Conservation (phyloP, 2,888 invertebrate genomes). For the Pammene aurita region DNA sequence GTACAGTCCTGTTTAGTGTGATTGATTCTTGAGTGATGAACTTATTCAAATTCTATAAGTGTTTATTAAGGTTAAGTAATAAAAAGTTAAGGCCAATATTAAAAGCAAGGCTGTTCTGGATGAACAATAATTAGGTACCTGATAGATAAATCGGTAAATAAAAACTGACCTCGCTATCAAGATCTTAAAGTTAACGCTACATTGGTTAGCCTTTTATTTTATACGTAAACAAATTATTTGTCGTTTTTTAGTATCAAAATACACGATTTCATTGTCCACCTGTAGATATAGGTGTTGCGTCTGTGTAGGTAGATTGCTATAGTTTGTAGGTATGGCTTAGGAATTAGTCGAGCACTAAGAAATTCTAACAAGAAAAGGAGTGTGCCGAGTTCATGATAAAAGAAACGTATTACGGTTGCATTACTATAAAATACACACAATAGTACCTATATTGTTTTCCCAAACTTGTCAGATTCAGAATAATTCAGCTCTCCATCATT, state of each 20-base stretch:
- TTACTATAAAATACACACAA: too few species aligned
- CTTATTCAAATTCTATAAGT: slow-evolving; percentile 27
- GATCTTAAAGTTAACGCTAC: slow-evolving; percentile 65
- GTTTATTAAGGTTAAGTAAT: slow-evolving; percentile 39
- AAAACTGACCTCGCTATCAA: slow-evolving; percentile 69
- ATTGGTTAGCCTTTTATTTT: slow-evolving; percentile 48
- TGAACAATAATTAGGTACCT: slow-evolving; percentile 58
- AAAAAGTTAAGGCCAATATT: slow-evolving; percentile 64
- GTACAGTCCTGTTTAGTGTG: slow-evolving; percentile 9
- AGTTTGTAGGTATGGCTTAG: neutral
- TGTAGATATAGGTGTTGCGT: neutral
- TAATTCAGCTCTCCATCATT: slow-evolving; percentile 29
- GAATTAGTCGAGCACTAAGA: neutral
- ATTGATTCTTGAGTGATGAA: neutral
- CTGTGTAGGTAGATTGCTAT: neutral
- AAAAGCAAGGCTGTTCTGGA: slow-evolving; percentile 73
- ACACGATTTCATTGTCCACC: neutral
- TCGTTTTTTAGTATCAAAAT: neutral
- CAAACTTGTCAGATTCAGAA: slow-evolving; percentile 8
- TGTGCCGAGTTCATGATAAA: too few species aligned
- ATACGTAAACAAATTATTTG: slow-evolving; percentile 19
- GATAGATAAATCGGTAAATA: slow-evolving; percentile 63
- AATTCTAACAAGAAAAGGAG: neutral
- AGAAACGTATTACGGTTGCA: too few species aligned
- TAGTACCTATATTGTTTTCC: slow-evolving; percentile 17